These are phyloP conservation scores for Sebastes goodei DNA, from an alignment of 2,797 vertebrate genomes.

Conservation along the genomic window DNA sequence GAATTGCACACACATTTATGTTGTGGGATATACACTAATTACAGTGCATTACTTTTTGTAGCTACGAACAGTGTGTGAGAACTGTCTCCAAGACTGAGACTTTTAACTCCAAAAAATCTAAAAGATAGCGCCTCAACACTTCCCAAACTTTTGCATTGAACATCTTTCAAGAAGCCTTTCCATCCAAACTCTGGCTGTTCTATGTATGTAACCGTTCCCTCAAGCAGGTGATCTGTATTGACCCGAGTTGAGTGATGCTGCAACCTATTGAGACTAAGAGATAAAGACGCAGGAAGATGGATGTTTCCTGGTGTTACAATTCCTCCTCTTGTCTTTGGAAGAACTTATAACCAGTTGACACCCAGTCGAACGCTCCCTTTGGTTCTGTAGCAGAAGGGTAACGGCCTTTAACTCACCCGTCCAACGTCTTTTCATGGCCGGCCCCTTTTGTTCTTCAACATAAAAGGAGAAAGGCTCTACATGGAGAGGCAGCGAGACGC, in stretches of 20 bases:
- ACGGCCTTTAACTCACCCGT: constrained; percentile 61
- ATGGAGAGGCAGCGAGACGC: constrained; percentile 38
- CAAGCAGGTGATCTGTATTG: constrained; percentile 38
- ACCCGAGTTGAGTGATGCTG: constrained; percentile 45
- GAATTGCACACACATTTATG: too few species aligned
- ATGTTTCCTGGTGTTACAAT: constrained; percentile 31
- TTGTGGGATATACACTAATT: too few species aligned
- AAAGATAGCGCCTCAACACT: not conserved
- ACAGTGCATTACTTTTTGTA: too few species aligned
- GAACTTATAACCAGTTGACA: constrained; percentile 52
- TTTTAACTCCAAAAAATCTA: too few species aligned
- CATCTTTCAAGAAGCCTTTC: not conserved
- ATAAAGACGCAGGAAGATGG: constrained; percentile 50
- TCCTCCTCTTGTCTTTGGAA: constrained; percentile 18
- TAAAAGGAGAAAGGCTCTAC: constrained; percentile 63
- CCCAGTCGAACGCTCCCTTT: constrained; percentile 53
- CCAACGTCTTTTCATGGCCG: constrained; percentile 52
- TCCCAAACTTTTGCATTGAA: not conserved
- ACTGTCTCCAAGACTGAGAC: not conserved
- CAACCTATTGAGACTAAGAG: constrained; percentile 19
- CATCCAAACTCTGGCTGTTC: not conserved
- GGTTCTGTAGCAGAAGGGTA: constrained; percentile 41
- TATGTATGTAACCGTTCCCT: not conserved
- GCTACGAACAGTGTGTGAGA: too few species aligned
- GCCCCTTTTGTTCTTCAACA: constrained; percentile 70